Evolutionary conservation across 2,113 vertebrate genomes (phyloP).

Genomic region (Macaca mulatta): DNA sequence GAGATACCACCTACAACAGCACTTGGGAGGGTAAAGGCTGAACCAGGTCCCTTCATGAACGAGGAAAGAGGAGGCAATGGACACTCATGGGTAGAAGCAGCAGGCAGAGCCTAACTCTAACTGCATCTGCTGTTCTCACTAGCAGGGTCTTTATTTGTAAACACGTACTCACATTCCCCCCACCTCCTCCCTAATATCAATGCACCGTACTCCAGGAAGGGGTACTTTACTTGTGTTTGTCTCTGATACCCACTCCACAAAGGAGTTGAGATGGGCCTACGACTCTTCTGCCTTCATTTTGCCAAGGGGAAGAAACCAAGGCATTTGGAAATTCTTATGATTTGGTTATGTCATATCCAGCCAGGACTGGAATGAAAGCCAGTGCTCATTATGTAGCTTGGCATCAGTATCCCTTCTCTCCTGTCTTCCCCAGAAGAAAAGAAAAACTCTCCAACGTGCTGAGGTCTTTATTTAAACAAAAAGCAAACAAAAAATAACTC

Average conservation of each 20-base stretch:
- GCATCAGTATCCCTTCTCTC: neutral
- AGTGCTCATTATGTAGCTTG: neutral
- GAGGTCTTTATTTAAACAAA: neutral
- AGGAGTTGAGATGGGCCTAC: rapidly evolving
- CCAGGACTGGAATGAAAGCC: neutral
- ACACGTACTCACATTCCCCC: neutral
- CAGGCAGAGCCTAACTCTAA: neutral
- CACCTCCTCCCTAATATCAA: neutral
- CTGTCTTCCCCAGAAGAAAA: neutral
- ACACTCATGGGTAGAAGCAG: rapidly evolving
- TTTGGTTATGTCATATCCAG: neutral
- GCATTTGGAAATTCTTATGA: neutral
- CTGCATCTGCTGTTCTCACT: neutral
- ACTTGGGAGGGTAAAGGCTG: neutral
- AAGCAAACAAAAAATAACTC: neutral
- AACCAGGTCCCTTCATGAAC: neutral
- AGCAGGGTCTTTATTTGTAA: neutral
- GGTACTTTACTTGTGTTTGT: neutral
- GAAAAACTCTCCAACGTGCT: neutral
- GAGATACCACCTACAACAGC: neutral
- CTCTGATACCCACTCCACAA: neutral
- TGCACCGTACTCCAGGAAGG: neutral
- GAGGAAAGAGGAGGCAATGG: rapidly evolving
- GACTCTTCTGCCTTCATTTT: neutral
- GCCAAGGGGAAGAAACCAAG: neutral